phyloP scores from a whole-genome alignment of 2,888 invertebrate genomes.

The Platerodrilus igneus region DNA sequence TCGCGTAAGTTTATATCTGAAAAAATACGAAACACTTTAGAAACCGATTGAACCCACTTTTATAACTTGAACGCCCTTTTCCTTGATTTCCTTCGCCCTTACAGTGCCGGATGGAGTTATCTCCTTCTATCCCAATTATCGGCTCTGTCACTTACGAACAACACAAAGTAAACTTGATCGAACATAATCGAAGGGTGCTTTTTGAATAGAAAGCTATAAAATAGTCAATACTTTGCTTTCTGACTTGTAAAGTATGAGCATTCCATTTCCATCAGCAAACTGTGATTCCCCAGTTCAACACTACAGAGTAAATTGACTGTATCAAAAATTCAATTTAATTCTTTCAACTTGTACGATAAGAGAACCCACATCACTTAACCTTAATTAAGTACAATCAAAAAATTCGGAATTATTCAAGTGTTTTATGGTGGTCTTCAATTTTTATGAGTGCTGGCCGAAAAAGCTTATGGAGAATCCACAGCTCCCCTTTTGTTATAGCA shows the following conservation, averaged over 20 bases:
- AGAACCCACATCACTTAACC: constrained; percentile 21
- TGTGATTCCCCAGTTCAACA: not conserved
- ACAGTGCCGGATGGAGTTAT: constrained; percentile 17
- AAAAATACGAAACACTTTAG: constrained; percentile 24
- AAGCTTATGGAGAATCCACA: constrained; percentile 12
- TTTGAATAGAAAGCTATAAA: constrained; percentile 24
- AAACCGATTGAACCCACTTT: constrained; percentile 23
- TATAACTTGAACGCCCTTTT: constrained; percentile 15
- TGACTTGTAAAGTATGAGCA: constrained; percentile 2
- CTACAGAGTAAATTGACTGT: too few relatives aligned
- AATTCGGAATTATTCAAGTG: constrained; percentile 16
- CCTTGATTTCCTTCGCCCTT: constrained; percentile 15
- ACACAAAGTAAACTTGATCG: constrained; percentile 36
- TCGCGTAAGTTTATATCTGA: constrained; percentile 13
- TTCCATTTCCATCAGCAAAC: not conserved
- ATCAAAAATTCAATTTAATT: constrained; percentile 4
- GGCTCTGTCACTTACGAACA: constrained; percentile 37
- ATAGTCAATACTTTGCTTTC: constrained; percentile 19
- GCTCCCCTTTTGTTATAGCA: constrained; percentile 17
- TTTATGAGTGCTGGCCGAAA: constrained; percentile 2
- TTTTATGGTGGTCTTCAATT: constrained; percentile 17
- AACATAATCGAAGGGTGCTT: constrained; percentile 29
- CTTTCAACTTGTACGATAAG: constrained; percentile 10
- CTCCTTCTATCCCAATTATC: constrained; percentile 39
- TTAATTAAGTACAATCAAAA: constrained; percentile 20